Percentiles rank a stretch among this genome's conserved stretches.
Conservation (phyloP, 2,113 vertebrate genomes). For the Balaeniceps rex region DNA sequence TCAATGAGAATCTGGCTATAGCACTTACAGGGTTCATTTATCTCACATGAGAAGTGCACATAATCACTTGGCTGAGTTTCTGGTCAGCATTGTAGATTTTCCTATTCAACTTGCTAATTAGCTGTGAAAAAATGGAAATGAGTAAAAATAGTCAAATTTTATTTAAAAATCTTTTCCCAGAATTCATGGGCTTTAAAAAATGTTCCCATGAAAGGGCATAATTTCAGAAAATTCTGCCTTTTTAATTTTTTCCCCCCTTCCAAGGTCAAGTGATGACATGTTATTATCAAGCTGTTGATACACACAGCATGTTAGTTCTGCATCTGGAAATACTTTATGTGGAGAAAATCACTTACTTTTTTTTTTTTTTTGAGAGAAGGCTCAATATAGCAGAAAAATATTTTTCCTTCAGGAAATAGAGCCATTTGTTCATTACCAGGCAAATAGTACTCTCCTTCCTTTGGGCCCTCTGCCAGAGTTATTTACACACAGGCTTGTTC, state of each 20-base stretch:
- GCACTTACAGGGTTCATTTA: conserved; percentile 42
- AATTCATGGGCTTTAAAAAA: conserved; percentile 57
- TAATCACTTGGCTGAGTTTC: conserved; percentile 37
- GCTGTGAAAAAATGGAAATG: conserved; percentile 53
- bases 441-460: neutral
- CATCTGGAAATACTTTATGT: conserved; percentile 51
- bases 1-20: conserved; percentile 30
- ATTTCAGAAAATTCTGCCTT: conserved; percentile 55
- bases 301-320: conserved; percentile 17
- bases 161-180: conserved; percentile 44
- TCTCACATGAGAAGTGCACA: conserved; percentile 45
- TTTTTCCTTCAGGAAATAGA: conserved; percentile 33
- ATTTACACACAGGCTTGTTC: conserved; percentile 24
- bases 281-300: conserved; percentile 49
- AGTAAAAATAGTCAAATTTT: conserved; percentile 40
- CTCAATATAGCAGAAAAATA: neutral
- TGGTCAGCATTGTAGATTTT: conserved; percentile 51
- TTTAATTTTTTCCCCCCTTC: neutral
- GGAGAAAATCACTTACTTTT: neutral
- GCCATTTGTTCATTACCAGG: conserved; percentile 14
- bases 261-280: conserved; percentile 49
- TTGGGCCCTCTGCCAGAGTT: conserved; percentile 12
- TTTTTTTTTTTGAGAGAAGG: neutral
- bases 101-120: conserved; percentile 60
- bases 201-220: conserved; percentile 45